Percentiles rank a stretch among this genome's conserved stretches.
These are phyloP conservation scores for Cryptocephalus primarius DNA, from an alignment of 2,888 invertebrate species.

Conservation along the genomic window DNA sequence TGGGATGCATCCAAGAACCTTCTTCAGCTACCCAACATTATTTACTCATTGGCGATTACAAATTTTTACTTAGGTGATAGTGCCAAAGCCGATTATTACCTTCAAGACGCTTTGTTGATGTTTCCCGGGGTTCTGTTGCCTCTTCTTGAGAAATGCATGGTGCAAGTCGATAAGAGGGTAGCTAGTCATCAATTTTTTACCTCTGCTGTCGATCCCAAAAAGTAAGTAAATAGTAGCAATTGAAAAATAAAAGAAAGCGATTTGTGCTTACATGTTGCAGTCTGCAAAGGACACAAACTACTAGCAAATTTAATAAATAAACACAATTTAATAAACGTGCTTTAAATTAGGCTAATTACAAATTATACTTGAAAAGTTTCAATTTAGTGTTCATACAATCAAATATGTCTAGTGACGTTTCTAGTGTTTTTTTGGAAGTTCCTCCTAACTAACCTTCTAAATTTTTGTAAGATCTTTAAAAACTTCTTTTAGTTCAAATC, in stretches of 20 bases:
- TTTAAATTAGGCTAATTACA: no score
- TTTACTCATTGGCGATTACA: slow-evolving; percentile 69
- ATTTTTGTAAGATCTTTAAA: no score
- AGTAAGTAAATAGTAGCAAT: slow-evolving; percentile 29
- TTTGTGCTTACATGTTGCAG: no score
- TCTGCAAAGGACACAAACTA: no score
- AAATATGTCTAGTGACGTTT: no score
- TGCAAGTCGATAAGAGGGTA: slow-evolving; percentile 57
- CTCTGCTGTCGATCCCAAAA: slow-evolving; percentile 23
- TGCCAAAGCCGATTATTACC: slow-evolving; percentile 44
- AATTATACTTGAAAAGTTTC: no score
- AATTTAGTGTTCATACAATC: no score
- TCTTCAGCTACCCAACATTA: slow-evolving; percentile 77
- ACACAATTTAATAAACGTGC: no score
- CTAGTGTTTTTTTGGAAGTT: no score
- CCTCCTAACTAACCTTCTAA: no score
- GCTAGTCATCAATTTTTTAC: slow-evolving; percentile 43
- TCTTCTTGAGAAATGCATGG: slow-evolving; percentile 63
- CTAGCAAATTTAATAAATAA: no score
- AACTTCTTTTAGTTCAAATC: no score
- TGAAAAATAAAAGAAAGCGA: background rate
- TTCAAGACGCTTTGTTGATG: slow-evolving; percentile 71
- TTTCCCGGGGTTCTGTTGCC: slow-evolving; percentile 68
- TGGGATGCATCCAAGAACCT: slow-evolving; percentile 57
- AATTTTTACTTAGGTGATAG: slow-evolving; percentile 46